A percentile compares a stretch with the other conserved stretches of the same genome.
phyloP scores from a whole-genome alignment of 2,113 vertebrate species.

The Serilophus lunatus region DNA sequence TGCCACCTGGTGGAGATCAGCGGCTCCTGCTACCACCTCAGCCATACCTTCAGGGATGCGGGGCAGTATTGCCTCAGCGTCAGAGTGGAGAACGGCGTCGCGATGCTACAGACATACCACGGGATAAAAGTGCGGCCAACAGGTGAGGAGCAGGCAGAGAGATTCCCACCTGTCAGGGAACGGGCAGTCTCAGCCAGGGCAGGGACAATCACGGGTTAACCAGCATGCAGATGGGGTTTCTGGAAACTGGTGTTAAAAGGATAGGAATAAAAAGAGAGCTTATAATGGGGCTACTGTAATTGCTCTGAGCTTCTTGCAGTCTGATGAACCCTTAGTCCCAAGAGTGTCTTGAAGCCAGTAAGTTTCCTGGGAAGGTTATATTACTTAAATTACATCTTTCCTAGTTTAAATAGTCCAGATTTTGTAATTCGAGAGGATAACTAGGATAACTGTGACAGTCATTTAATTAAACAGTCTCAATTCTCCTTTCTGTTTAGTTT shows the following conservation, averaged over 20 bases:
- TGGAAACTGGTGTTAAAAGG: background rate
- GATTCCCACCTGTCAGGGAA: background rate
- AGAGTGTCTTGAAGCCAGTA: background rate
- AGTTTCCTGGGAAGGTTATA: background rate
- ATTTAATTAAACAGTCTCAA: background rate
- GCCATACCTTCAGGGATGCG: conserved; percentile 74
- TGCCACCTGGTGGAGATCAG: conserved; percentile 79
- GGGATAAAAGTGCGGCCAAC: conserved; percentile 74
- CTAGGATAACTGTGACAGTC: background rate
- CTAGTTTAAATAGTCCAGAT: background rate
- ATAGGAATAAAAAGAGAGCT: background rate
- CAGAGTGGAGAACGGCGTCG: conserved; percentile 77
- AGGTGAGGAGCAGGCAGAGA: conserved; percentile 69
- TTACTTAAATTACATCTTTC: background rate
- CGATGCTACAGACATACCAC: conserved; percentile 79
- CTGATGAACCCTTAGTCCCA: background rate
- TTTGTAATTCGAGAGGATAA: background rate
- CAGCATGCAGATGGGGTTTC: background rate
- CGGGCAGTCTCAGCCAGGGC: fast-evolving
- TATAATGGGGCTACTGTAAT: background rate
- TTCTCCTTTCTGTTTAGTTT: background rate
- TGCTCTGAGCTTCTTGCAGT: background rate
- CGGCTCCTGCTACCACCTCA: conserved; percentile 76
- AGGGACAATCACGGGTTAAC: background rate
- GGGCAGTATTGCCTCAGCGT: conserved; percentile 85